Evolutionary conservation across 2,797 vertebrate genomes (phyloP), one percentile per base, ranked within the genome.

Genomic region (Neosilurus hyrtlii): DNA sequence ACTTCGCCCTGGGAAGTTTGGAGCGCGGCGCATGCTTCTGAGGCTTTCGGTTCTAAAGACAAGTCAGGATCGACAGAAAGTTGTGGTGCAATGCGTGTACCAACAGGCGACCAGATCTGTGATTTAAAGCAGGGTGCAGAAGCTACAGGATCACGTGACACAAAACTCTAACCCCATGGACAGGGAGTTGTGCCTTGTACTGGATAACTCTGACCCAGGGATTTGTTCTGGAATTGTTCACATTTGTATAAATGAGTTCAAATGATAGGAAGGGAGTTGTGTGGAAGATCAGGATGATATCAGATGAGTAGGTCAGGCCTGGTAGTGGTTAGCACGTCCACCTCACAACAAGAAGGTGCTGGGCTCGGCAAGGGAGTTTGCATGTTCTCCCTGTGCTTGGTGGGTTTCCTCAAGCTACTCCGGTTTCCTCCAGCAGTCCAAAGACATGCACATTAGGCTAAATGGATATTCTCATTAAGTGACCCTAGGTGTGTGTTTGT

Each of bases 1-100:
- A 83, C 83, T 52, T 80, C 71, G 75, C 81, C 52, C 80, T 26
- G 80, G 71, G 18, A 79, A 68, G 51, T 68, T 68, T 67, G 65
- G 51, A 54, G 7, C 70, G 49, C 70, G 11, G 70, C 14, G 71
- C 51, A 2, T 59, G 56, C 56, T n/a, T 14, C 8, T 14, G 14
- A 14, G 30, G 15, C 73, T 56, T 73, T 15, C 0, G 9, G 20
- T 11, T 20, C 16, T 5, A 43, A 43, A 43, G 43, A 43, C 30
- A 26, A 35, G 43, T 49, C 67, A 49, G 20, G 37, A 12, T 12
- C 6, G 16, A 12, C 10, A 49, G 10, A 10, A 51, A 70, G 71
- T 10, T 8, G 49, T 52, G n/a, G 14, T 26, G 70, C 49, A 72
- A 4, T 54, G 43, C 70, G 16, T 30, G 30, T 18, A 4, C n/a